These are phyloP conservation scores for Liopterus haemorrhoidalis DNA, from an alignment of 2,888 invertebrate species.

Conservation along the genomic window DNA sequence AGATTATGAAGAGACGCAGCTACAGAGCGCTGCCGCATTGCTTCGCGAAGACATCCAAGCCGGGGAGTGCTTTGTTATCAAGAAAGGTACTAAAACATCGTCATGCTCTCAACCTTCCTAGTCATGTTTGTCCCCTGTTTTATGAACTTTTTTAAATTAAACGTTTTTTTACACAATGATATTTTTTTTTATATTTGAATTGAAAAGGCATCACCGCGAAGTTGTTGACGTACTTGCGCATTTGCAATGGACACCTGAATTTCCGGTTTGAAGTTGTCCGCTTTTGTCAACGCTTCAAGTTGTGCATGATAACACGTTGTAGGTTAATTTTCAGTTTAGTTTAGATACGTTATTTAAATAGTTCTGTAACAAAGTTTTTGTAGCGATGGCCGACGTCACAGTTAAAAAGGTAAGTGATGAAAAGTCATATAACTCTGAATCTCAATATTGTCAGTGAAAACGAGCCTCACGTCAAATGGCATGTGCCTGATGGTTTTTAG, in stretches of 20 bases:
- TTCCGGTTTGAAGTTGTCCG: constrained; percentile 18
- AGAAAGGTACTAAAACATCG: constrained; percentile 1
- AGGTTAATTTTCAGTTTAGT: constrained; percentile 23
- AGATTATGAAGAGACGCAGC: constrained; percentile 41
- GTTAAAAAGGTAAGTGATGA: constrained; percentile 20
- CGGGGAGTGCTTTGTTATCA: constrained; percentile 4
- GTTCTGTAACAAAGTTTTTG: too few relatives aligned
- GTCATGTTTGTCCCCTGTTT: constrained; percentile 1
- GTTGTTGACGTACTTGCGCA: not conserved
- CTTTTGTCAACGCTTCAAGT: constrained; percentile 18
- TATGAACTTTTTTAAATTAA: not conserved
- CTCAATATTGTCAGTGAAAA: too few relatives aligned
- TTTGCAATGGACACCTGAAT: not conserved
- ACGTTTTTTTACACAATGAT: not conserved
- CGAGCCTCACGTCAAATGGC: too few relatives aligned
- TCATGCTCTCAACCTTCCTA: not conserved
- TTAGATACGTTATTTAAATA: too few relatives aligned
- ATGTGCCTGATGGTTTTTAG: too few relatives aligned
- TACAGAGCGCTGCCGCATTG: constrained; percentile 39
- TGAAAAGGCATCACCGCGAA: not conserved
- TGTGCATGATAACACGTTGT: constrained; percentile 21
- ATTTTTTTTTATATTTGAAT: not conserved
- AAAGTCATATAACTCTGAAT: too few relatives aligned
- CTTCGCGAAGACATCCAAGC: constrained; percentile 36
- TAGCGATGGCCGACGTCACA: constrained; percentile 20